Conservation (phyloP, 2,113 vertebrate species). For the Limanda limanda region DNA sequence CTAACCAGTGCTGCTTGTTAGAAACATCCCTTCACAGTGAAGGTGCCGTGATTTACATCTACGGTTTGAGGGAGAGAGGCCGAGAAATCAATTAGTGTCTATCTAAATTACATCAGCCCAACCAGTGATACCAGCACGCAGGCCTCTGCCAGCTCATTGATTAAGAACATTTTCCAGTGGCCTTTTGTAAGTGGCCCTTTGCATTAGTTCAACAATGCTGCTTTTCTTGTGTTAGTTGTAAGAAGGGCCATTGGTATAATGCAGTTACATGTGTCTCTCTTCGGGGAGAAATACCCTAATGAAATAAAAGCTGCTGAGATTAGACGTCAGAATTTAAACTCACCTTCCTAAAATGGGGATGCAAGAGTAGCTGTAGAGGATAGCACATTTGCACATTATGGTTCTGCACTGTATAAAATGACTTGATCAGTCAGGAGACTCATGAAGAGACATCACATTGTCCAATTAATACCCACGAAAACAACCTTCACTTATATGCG, state of each 20-base stretch:
- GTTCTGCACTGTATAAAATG: constrained; percentile 12
- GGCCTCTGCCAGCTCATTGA: constrained; percentile 61
- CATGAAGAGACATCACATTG: constrained; percentile 36
- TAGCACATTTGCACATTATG: constrained; percentile 20
- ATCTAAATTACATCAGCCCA: constrained; percentile 72
- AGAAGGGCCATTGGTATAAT: neutral
- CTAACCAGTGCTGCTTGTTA: constrained; percentile 35
- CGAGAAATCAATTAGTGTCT: constrained; percentile 71
- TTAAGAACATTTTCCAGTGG: constrained; percentile 56
- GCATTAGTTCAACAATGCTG: constrained; percentile 32
- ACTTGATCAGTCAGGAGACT: constrained; percentile 17
- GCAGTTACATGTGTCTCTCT: constrained; percentile 9
- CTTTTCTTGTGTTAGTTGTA: constrained; percentile 8
- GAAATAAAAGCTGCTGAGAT: constrained; percentile 56
- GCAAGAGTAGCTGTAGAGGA: neutral
- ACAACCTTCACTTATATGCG: constrained; percentile 27
- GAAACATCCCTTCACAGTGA: constrained; percentile 28
- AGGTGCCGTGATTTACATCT: constrained; percentile 66
- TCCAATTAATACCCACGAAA: constrained; percentile 65
- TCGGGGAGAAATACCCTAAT: constrained; percentile 32
- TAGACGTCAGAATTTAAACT: constrained; percentile 7
- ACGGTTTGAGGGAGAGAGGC: constrained; percentile 60
- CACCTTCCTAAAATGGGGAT: too few species aligned
- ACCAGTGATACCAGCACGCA: constrained; percentile 49
- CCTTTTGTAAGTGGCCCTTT: constrained; percentile 58